phyloP scores from a whole-genome alignment of 2,113 vertebrate species.

The Procavia capensis region DNA sequence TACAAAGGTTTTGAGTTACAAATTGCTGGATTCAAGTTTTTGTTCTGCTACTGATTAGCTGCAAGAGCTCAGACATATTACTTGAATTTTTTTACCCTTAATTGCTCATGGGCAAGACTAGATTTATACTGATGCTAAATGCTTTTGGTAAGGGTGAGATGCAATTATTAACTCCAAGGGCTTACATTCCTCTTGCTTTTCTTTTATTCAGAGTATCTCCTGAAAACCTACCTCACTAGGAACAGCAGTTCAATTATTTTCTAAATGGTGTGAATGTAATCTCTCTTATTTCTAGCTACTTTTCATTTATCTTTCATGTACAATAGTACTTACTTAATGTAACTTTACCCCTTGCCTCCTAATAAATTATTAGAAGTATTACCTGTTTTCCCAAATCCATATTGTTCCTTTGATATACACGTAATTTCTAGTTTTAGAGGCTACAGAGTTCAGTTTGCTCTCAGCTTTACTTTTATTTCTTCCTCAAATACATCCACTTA shows the following conservation, averaged over 20 bases:
- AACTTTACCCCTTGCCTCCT: background rate
- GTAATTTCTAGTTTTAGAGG: background rate
- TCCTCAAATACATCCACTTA: background rate
- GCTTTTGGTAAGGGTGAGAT: background rate
- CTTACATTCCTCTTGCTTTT: background rate
- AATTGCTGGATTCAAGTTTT: background rate
- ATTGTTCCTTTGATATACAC: background rate
- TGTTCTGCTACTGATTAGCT: background rate
- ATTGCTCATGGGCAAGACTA: background rate
- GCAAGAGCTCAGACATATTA: background rate
- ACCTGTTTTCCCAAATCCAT: background rate
- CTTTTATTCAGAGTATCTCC: background rate
- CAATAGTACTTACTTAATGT: background rate
- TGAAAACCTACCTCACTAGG: background rate
- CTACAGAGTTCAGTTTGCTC: background rate
- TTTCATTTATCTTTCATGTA: background rate
- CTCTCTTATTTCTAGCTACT: background rate
- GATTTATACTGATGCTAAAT: background rate
- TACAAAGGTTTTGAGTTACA: background rate
- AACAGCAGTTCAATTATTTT: background rate
- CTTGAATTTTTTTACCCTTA: background rate
- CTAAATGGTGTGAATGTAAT: background rate
- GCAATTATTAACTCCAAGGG: background rate
- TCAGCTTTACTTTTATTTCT: background rate
- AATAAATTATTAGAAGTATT: background rate